Evolutionary conservation across 2,888 invertebrate species (phyloP).

Genomic region (Dastarcus helophoroides): DNA sequence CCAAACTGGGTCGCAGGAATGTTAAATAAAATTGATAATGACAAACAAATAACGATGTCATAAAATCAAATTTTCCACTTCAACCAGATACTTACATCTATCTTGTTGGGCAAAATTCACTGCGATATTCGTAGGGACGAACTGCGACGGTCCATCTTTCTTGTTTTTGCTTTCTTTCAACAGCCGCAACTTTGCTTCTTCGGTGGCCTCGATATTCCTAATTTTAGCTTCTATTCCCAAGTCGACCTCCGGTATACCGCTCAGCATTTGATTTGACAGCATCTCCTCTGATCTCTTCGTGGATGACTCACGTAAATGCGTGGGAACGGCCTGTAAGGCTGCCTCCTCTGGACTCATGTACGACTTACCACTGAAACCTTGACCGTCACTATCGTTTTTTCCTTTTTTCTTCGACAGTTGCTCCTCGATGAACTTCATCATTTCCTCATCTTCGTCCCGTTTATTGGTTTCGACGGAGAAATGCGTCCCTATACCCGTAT

Average conservation of each 20-base stretch:
- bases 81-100: conserved; percentile 55
- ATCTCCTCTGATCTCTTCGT: conserved; percentile 92
- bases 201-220: conserved; percentile 96
- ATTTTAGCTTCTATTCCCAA: conserved; percentile 99
- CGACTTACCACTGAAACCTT: conserved; percentile 18
- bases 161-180: conserved; percentile 82
- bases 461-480: conserved; percentile 98
- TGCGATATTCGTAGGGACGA: conserved; percentile 96
- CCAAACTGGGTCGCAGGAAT: no score
- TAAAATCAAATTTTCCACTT: conserved; percentile 2
- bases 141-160: conserved; percentile 86
- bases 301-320: conserved; percentile 75
- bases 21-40: conserved; percentile 1
- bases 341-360: conserved; percentile 73
- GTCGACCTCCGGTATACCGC: conserved; percentile 98
- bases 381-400: conserved; percentile 30
- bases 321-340: conserved; percentile 71
- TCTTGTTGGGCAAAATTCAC: conserved; percentile 98
- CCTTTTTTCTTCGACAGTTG: conserved; percentile 80
- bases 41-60: not conserved
- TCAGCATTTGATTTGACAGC: conserved; percentile 99
- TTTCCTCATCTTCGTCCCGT: conserved; percentile 96
- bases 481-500: conserved; percentile 89
- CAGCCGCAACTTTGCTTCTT: conserved; percentile 91
- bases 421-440: conserved; percentile 87